phyloP scores from a whole-genome alignment of 2,113 vertebrate species.

The Oreochromis tanganicae region DNA sequence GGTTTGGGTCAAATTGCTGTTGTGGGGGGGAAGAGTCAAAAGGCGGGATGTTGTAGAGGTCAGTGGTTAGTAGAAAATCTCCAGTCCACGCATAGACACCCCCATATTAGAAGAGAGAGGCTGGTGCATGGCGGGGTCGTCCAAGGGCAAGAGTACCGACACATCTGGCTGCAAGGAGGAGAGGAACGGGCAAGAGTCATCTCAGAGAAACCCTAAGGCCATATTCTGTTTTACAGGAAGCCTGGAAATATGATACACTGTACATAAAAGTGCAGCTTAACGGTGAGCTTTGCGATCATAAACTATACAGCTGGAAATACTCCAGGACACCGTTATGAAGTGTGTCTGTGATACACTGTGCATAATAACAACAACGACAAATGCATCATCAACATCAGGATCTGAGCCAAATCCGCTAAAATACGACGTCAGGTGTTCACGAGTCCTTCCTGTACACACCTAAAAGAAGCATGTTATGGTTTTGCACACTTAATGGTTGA shows the following conservation, averaged over 20 bases:
- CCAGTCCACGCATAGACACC: conserved; percentile 77
- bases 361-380: neutral
- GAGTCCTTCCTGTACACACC: neutral
- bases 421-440: neutral
- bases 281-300: neutral
- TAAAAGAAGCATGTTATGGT: conserved; percentile 3
- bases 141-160: conserved; percentile 78
- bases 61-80: conserved; percentile 81
- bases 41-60: conserved; percentile 60
- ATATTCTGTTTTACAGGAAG: neutral
- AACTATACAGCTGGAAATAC: neutral
- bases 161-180: conserved; percentile 76
- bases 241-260: neutral
- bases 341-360: neutral
- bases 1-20: conserved; percentile 58
- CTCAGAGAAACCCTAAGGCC: conserved; percentile 30
- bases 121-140: conserved; percentile 77
- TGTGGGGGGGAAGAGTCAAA: conserved; percentile 45
- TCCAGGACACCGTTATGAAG: neutral
- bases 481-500: neutral
- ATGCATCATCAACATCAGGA: neutral
- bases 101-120: conserved; percentile 80
- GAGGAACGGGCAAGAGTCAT: conserved; percentile 70
- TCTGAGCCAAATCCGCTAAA: neutral
- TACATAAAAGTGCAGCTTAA: neutral